Base-by-base conservation (phyloP, 2,888 invertebrate species). In the Venusia cambrica region DNA sequence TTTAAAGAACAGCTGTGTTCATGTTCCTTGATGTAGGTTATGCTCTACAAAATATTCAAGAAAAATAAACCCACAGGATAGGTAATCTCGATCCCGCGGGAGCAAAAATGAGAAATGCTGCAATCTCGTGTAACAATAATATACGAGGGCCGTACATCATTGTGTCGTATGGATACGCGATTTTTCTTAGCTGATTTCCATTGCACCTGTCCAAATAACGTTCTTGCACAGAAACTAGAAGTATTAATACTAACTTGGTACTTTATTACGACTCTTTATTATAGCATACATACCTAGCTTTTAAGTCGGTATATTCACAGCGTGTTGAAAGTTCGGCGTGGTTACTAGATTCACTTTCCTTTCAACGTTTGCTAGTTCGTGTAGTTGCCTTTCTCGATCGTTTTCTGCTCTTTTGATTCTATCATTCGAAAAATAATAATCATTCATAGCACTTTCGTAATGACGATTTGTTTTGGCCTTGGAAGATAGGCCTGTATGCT, bases 291-390 rank as follows among this genome's bases (percentile, higher is more conserved):
- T n/a, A n/a, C n/a, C n/a, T n/a, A n/a, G n/a, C n/a, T n/a, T n/a
- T n/a, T n/a, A n/a, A n/a, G n/a, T n/a, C n/a, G n/a, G n/a, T n/a
- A n/a, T n/a, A n/a, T n/a, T n/a, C n/a, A 15, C 12, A 20, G 8
- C 10, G 6, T 18, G 18, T 5, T 14, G 4, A 24, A 15, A 38
- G 2, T 6, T 35, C 1, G 48, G 50, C 1, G 37, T 2, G 2
- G 8, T 16, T 1, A 65, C 25, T 10, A 52, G 32, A 0, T 68
- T 57, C 3, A 70, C 40, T 36, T 59, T 68, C 19, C 16, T 61
- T 5, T 69, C 57, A 4, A 71, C 51, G 29, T 58, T 57, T 1
- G 61, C 62, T 3, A 72, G 35, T 20, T 65, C 55, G 29, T 65
- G 64, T 4, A 63, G 15, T 14, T 60, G 58, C 10, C 54, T 57